Evolutionary conservation across 1,140 invertebrate species (phyloP).

Genomic region (Drosophila persimilis): DNA sequence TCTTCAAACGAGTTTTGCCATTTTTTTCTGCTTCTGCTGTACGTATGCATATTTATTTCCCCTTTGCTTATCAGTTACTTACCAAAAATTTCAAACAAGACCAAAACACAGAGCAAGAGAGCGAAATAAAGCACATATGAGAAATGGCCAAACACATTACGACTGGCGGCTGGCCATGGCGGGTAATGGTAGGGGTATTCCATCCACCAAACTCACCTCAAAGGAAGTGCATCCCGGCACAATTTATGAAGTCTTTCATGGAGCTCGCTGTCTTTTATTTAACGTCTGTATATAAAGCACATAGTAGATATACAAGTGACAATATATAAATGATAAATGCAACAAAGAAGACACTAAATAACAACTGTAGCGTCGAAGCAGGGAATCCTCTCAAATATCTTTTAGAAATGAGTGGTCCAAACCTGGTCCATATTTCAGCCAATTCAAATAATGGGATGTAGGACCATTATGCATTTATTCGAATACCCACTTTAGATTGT

Average conservation of each 20-base stretch:
- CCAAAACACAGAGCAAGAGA: constrained; percentile 53
- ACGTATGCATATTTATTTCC: constrained; percentile 78
- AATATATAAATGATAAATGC: too few species aligned
- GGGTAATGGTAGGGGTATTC: neutral
- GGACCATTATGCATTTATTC: too few species aligned
- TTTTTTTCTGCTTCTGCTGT: constrained; percentile 24
- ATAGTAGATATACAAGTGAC: too few species aligned
- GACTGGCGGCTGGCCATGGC: constrained; percentile 32
- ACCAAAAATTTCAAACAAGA: constrained; percentile 39
- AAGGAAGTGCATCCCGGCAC: neutral
- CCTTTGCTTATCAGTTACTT: constrained; percentile 72
- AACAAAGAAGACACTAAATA: too few species aligned
- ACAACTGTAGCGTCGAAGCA: too few species aligned
- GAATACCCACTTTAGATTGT: too few species aligned
- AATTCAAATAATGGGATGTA: too few species aligned
- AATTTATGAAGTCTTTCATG: constrained; percentile 35
- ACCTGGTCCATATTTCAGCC: too few species aligned
- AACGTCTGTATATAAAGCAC: too few species aligned
- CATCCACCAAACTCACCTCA: neutral
- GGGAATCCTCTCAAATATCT: too few species aligned
- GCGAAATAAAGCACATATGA: constrained; percentile 67
- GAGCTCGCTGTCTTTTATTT: neutral
- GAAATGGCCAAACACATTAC: constrained; percentile 75
- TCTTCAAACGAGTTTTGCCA: constrained; percentile 17
- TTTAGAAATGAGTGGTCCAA: too few species aligned